phyloP scores from a whole-genome alignment of 2,888 invertebrate species.

The Oscheius sp. region DNA sequence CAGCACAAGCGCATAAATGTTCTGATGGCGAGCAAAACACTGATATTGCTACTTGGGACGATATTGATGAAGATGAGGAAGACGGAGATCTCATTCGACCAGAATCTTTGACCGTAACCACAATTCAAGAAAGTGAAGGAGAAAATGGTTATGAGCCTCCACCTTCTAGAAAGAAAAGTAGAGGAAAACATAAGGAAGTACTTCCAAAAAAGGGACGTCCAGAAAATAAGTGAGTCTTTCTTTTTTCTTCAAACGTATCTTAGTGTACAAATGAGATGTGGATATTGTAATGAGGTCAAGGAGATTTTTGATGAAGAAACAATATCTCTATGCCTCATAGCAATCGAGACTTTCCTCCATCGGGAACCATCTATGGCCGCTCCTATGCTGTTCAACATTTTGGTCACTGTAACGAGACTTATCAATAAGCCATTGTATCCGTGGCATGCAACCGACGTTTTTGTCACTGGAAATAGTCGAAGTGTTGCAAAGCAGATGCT shows the following conservation, averaged over 20 bases:
- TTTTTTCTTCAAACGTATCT: not conserved
- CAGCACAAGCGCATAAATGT: slow-evolving; percentile 50
- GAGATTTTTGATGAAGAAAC: slow-evolving; percentile 97
- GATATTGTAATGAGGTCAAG: slow-evolving; percentile 86
- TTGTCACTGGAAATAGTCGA: slow-evolving; percentile 90
- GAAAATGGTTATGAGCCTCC: slow-evolving; percentile 30
- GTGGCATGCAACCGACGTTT: slow-evolving; percentile 73
- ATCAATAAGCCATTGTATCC: slow-evolving; percentile 67
- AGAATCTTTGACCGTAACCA: slow-evolving; percentile 56
- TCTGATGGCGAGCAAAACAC: slow-evolving; percentile 34
- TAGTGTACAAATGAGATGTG: slow-evolving; percentile 75
- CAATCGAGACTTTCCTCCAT: slow-evolving; percentile 92
- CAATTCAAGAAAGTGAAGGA: slow-evolving; percentile 31
- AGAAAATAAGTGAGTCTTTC: slow-evolving; percentile 7
- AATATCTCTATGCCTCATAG: slow-evolving; percentile 82
- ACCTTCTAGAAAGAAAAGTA: slow-evolving; percentile 29
- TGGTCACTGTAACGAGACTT: slow-evolving; percentile 82
- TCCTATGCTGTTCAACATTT: slow-evolving; percentile 87
- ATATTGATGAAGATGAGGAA: slow-evolving; percentile 37
- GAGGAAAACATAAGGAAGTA: slow-evolving; percentile 23
- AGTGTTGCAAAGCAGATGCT: slow-evolving; percentile 96
- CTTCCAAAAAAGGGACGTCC: not conserved
- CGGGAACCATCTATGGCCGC: slow-evolving; percentile 92
- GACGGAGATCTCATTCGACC: slow-evolving; percentile 47
- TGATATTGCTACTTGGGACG: slow-evolving; percentile 50